Base-by-base conservation (phyloP, 2,888 invertebrate genomes). In the Drosophila siamana region DNA sequence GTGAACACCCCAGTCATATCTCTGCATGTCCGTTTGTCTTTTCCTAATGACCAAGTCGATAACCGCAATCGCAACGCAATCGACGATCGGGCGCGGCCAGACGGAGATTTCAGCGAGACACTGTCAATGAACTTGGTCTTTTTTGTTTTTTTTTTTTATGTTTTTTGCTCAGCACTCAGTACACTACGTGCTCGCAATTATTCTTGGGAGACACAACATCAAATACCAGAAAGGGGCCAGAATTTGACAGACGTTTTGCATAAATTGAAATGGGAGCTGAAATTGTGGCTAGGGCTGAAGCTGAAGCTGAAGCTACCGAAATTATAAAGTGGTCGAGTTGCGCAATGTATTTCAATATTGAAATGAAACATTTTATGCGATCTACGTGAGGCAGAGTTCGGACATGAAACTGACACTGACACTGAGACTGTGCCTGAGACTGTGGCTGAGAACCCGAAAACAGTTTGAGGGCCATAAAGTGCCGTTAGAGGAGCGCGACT, bases 41-140 rank as follows among this genome's bases (percentile, higher is more conserved):
- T 78, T 19, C 85, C 86, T 76, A 80, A 80, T 83, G 84, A 61
- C 82, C 86, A 87, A 87, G 74, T 81, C 87, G 85, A 85, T 85
- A 85, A 80, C 80, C 87, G 80, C 85, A 81, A 24, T 44, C 30
- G 36, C 54, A 60, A 55, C 48, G 40, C 51, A 55, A 57, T 60
- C 15, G 36, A n/a, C 87, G 67, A 81, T 74, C 78, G 89, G 82
- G 82, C 88, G 89, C 87, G 82, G 87, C 85, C n/a, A 28, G 55
- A 30, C 44, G 44, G 48, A 71, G 74, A 66, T 28, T 65, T 44
- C 51, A 55, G 40, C 19, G 16, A 57, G 61, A 68, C 70, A 56
- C 47, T 78, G 83, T 89, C 83, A 83, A 89, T 83, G 83, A 83
- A 83, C 83, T 83, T 79, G 80, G 59, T 4, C 38, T 30, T 13